phyloP scores from a whole-genome alignment of 2,113 vertebrate species.

The Patagioenas fasciata region DNA sequence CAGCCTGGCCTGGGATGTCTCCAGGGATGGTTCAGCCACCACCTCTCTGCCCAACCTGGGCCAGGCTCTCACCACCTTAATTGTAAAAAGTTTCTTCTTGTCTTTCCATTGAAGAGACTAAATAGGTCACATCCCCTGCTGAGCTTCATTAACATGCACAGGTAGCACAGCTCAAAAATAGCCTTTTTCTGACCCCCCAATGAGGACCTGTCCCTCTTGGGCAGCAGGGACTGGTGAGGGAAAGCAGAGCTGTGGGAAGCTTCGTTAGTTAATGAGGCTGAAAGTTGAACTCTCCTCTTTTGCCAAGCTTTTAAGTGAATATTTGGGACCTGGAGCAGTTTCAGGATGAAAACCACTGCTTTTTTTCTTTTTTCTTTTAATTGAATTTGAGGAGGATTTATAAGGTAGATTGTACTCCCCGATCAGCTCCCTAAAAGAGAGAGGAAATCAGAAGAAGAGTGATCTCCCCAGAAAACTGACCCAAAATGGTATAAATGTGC shows the following conservation, averaged over 20 bases:
- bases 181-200: not conserved
- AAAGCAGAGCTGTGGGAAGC: not conserved
- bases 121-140: not conserved
- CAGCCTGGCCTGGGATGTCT: too few species aligned
- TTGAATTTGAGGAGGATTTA: not conserved
- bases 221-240: accelerated
- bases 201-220: not conserved
- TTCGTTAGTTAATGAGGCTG: not conserved
- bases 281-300: not conserved
- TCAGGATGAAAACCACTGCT: not conserved
- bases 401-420: not conserved
- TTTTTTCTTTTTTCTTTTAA: too few species aligned
- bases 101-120: not conserved
- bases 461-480: not conserved
- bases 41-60: too few species aligned
- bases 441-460: not conserved
- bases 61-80: too few species aligned
- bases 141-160: not conserved
- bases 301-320: not conserved
- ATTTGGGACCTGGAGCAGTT: not conserved
- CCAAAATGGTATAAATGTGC: not conserved
- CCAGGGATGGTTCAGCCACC: too few species aligned
- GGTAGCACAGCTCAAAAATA: not conserved
- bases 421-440: not conserved
- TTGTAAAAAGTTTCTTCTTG: too few species aligned